Base-by-base conservation (phyloP, 2,113 vertebrate species). In the Coptodon bakossiorum region DNA sequence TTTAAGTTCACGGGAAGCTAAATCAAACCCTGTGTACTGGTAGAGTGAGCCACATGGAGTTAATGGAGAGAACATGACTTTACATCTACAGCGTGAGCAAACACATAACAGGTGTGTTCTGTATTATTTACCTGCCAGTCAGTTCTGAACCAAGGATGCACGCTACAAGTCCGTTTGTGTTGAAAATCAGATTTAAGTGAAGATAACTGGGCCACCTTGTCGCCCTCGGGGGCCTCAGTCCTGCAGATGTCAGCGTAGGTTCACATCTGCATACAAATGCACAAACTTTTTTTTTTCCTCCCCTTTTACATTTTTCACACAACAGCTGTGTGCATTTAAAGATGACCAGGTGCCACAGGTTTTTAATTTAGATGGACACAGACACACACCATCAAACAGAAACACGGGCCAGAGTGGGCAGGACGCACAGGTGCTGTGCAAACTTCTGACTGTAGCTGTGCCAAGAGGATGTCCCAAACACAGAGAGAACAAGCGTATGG, bases 271-370 rank as follows among this genome's bases (percentile, higher is more conserved):
- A 6, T 29, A 7, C 31, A 22, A 57, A 50, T 19, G 9, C 24
- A 34, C 45, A 78, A 78, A 52, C 73, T 78, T 31, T 50, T 87
- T 81, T 31, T 76, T 80, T 80, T 1, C 29, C n/a, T 57, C 17
- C 24, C 22, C n/a, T 61, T 86, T 50, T 43, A 27, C 80, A 12
- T 61, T 89, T 68, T 91, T 78, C 50, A 81, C 83, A 50, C 61
- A 14, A 34, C 94, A 95, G 93, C 90, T 93, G 93, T 31, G 82
- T 80, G 91, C 68, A 7, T 91, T 95, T 90, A 91, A 57, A 89
- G 54, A 83, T 84, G 85, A 87, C 89, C 89, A 71, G 84, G 92
- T 91, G 84, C 53, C 82, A 38, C 34, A 3, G 81, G 56, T 59
- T 86, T 85, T 85, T 59, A 59, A 88, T 89, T 54, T 31, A 80